These are phyloP conservation scores for Eudemis profundana DNA, from an alignment of 2,888 invertebrate species.

Conservation along the genomic window DNA sequence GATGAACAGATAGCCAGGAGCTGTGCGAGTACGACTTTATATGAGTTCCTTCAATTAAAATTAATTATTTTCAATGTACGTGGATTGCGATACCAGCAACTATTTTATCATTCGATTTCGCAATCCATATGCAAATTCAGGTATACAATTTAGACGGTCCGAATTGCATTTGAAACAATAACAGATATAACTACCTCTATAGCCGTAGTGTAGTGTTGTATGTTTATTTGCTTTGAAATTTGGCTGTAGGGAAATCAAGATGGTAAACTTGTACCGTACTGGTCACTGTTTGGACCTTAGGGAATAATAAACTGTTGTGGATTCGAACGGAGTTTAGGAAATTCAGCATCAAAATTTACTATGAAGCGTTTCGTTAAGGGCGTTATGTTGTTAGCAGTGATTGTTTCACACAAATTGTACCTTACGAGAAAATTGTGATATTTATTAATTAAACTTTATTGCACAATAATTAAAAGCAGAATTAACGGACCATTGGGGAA, in stretches of 20 bases:
- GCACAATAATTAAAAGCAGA: too few relatives aligned
- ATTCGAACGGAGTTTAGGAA: conserved; percentile 55
- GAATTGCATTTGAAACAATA: conserved; percentile 42
- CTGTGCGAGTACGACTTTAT: too few relatives aligned
- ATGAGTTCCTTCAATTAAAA: background rate
- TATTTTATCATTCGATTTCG: conserved; percentile 14
- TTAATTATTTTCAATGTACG: background rate
- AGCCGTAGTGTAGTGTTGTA: conserved; percentile 50
- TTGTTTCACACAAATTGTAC: background rate
- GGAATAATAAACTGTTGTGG: conserved; percentile 56
- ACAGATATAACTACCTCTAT: conserved; percentile 9
- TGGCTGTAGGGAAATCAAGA: conserved; percentile 80
- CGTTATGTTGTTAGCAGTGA: conserved; percentile 9
- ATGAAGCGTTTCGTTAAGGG: conserved; percentile 27
- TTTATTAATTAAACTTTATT: too few relatives aligned
- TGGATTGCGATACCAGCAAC: background rate
- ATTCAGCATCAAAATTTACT: conserved; percentile 44
- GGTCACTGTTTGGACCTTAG: conserved; percentile 60
- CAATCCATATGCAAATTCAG: conserved; percentile 33
- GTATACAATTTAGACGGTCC: conserved; percentile 29
- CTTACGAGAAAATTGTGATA: background rate
- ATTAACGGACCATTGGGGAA: too few relatives aligned
- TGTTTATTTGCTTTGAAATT: conserved; percentile 71
- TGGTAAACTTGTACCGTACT: conserved; percentile 68
- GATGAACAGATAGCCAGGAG: too few relatives aligned